Evolutionary conservation across 2,113 vertebrate genomes (phyloP).

Genomic region (Dipodomys spectabilis): DNA sequence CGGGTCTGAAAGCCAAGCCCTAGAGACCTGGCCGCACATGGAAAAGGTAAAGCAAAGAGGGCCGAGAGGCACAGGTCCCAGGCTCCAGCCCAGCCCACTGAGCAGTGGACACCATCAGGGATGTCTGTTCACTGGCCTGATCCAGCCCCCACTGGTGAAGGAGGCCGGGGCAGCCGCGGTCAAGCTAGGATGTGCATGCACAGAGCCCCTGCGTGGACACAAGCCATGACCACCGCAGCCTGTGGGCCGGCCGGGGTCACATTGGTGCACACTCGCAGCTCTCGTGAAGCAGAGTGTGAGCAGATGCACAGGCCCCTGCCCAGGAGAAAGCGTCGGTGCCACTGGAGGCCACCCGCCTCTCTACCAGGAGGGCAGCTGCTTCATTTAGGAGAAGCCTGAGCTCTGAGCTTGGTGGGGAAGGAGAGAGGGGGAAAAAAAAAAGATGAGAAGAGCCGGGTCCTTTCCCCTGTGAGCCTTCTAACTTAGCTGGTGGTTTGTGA

Average conservation of each 20-base stretch:
- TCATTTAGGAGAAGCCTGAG: not conserved
- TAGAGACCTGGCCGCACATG: not conserved
- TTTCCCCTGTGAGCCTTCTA: not conserved
- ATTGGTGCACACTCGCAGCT: not conserved
- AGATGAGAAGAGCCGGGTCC: not conserved
- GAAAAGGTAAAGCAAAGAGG: not conserved
- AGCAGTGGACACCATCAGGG: no score
- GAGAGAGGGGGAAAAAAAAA: not conserved
- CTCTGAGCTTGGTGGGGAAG: not conserved
- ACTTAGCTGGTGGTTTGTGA: constrained; percentile 37
- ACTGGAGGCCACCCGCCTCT: accelerated
- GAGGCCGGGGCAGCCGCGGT: no score
- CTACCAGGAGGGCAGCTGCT: not conserved
- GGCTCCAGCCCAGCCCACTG: not conserved
- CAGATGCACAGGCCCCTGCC: not conserved
- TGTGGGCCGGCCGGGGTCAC: not conserved
- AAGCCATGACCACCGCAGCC: accelerated
- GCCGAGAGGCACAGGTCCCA: not conserved
- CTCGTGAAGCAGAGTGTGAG: not conserved
- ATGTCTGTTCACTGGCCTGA: no score
- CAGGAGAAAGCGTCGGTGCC: not conserved
- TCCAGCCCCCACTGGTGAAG: not conserved
- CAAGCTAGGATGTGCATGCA: not conserved
- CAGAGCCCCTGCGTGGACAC: no score
- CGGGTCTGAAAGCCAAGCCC: no score